These are phyloP conservation scores for Lagria hirta DNA, from an alignment of 2,888 invertebrate species.

Conservation along the genomic window DNA sequence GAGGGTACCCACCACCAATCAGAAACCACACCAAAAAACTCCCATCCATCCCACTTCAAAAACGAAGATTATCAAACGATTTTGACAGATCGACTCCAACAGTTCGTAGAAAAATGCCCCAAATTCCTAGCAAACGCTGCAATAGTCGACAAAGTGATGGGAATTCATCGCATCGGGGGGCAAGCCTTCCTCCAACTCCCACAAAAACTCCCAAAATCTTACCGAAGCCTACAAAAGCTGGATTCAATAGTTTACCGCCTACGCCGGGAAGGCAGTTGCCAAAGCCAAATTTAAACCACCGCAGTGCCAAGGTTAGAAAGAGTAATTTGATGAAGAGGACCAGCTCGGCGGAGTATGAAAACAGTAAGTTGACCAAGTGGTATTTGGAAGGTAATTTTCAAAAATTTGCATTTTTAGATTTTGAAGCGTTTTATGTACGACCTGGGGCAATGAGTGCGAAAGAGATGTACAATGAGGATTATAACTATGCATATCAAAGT, in stretches of 20 bases:
- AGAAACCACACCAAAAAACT: constrained; percentile 50
- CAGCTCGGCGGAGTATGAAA: constrained; percentile 51
- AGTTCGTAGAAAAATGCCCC: constrained; percentile 50
- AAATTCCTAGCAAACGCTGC: constrained; percentile 50
- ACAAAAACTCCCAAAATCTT: constrained; percentile 51
- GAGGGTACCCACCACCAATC: constrained; percentile 57
- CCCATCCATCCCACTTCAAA: constrained; percentile 57
- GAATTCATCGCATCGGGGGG: constrained; percentile 48
- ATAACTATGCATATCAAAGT: constrained; percentile 71
- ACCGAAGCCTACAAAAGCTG: constrained; percentile 30
- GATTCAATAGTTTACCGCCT: constrained; percentile 56
- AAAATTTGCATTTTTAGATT: too few relatives aligned
- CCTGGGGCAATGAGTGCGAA: constrained; percentile 51
- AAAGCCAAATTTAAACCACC: constrained; percentile 49
- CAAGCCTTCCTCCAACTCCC: constrained; percentile 54
- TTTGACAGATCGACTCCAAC: constrained; percentile 46
- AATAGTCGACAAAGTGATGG: constrained; percentile 50
- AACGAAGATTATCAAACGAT: constrained; percentile 51
- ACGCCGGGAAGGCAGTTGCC: constrained; percentile 60
- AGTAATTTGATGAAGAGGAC: constrained; percentile 50
- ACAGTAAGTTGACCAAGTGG: too few relatives aligned
- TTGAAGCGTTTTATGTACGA: constrained; percentile 46
- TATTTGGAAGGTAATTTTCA: too few relatives aligned
- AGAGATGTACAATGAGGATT: constrained; percentile 65
- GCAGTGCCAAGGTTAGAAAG: constrained; percentile 48